Evolutionary conservation across 2,113 vertebrate genomes (phyloP), one percentile per base, ranked within the genome.

Genomic region (Bubo blakistoni): DNA sequence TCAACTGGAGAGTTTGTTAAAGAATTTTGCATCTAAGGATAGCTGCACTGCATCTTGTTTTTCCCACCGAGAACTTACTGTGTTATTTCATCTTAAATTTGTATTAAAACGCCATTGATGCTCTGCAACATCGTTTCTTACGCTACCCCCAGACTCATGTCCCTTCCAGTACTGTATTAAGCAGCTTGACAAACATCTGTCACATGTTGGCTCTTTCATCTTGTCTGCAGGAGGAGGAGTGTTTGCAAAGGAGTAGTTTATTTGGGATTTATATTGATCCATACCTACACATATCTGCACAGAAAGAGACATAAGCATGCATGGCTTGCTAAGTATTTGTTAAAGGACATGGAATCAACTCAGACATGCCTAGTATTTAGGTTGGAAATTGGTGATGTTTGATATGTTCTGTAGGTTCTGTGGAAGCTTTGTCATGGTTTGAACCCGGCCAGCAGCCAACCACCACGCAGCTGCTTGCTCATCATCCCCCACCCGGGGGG

Each of bases 341-440:
- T 86, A 32, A 59, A 52, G 30, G 63, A 29, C 8, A 1, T 25
- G 21, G 44, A 58, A 73, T 44, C 22, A 22, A 1, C 34, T 42
- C 17, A 78, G 57, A 57, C 1, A 6, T 34, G 24, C 16, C 40
- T 36, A 0, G 19, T 66, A 0, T 36, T 74, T 54, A 16, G 22
- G 19, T 0, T 54, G 38, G 76, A 42, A 81, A 8, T 19, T 34
- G 10, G 11, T 14, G 34, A 29, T 30, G 34, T 58, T 73, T 29
- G 17, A 7, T 34, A 29, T 7, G n/a, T 40, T 34, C 49, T 57
- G 65, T n/a, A 67, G n/a, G 67, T 93, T 58, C 30, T 38, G 4
- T 44, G 55, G 36, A 46, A 86, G 27, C 44, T 46, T 18, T 44
- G 44, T 44, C 44, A 44, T 44, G 44, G 44, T 44, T 44, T 46